A percentile compares a stretch with the other conserved stretches of the same genome.
Evolutionary conservation across 2,113 vertebrate species (phyloP).

Genomic region (Rhegmatorhina hoffmannsi): DNA sequence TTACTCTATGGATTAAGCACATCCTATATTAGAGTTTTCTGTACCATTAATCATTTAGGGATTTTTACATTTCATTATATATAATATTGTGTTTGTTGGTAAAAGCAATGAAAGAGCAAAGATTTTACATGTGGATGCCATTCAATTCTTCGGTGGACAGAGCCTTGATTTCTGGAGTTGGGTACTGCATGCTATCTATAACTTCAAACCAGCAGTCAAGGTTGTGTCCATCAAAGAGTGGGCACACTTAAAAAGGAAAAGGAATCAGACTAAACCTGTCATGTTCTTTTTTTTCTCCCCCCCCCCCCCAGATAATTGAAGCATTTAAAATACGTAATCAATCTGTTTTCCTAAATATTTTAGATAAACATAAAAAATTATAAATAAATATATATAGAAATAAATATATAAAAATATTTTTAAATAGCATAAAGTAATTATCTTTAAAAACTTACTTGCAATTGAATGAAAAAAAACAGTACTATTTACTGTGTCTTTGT

Average conservation of each 20-base stretch:
- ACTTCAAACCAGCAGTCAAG: background rate
- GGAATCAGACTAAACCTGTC: rapidly evolving
- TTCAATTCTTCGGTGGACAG: background rate
- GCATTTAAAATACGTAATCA: background rate
- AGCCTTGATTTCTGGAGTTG: background rate
- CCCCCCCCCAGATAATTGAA: background rate
- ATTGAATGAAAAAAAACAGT: background rate
- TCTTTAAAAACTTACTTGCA: background rate
- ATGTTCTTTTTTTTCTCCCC: no score
- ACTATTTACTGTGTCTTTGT: background rate
- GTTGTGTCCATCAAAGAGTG: background rate
- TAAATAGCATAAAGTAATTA: background rate
- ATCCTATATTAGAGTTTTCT: background rate
- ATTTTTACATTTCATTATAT: background rate
- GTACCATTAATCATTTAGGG: background rate
- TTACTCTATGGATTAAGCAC: background rate
- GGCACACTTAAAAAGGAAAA: background rate
- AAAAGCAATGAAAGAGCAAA: background rate
- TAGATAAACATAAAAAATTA: background rate
- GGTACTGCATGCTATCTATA: background rate
- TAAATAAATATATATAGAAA: no score
- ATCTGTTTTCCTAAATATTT: background rate
- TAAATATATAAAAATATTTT: background rate
- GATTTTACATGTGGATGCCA: background rate
- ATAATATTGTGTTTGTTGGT: background rate